These are phyloP conservation scores for Myioborus melanocephalus DNA, from an alignment of 2,797 vertebrate genomes.

Conservation along the genomic window DNA sequence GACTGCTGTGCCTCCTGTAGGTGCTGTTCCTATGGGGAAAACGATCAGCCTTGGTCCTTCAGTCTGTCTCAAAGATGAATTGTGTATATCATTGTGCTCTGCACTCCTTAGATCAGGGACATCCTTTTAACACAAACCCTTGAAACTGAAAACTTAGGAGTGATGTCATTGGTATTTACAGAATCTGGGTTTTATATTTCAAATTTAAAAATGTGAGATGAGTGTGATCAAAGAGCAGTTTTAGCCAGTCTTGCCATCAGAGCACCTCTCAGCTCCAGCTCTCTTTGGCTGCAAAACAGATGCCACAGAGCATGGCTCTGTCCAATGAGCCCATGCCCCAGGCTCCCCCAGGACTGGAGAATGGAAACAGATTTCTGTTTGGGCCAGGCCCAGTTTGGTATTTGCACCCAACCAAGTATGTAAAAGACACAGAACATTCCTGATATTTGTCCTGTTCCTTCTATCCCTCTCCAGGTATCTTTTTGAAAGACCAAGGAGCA, in stretches of 20 bases:
- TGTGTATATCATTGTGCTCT: not conserved
- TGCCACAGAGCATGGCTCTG: accelerated
- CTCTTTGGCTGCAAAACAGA: not conserved
- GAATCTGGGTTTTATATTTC: not conserved
- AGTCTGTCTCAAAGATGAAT: not conserved
- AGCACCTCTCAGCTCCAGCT: not conserved
- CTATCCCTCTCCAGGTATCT: not conserved
- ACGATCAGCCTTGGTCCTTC: not conserved
- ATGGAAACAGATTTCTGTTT: not conserved
- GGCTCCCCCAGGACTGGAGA: not conserved
- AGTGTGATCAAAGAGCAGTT: not conserved
- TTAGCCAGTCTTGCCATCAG: not conserved
- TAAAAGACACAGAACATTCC: not conserved
- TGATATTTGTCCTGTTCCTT: not conserved
- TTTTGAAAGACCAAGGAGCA: not conserved
- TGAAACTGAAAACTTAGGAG: not conserved
- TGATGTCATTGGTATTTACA: accelerated
- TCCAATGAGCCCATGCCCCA: not conserved
- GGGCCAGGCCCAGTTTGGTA: not conserved
- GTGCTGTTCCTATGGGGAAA: not conserved
- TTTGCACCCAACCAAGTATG: not conserved
- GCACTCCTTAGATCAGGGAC: not conserved
- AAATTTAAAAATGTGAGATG: not conserved
- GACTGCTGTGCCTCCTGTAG: not conserved
- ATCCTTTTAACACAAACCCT: not conserved